Evolutionary conservation across 2,888 invertebrate species (phyloP).

Genomic region (Andrena trimmerana): DNA sequence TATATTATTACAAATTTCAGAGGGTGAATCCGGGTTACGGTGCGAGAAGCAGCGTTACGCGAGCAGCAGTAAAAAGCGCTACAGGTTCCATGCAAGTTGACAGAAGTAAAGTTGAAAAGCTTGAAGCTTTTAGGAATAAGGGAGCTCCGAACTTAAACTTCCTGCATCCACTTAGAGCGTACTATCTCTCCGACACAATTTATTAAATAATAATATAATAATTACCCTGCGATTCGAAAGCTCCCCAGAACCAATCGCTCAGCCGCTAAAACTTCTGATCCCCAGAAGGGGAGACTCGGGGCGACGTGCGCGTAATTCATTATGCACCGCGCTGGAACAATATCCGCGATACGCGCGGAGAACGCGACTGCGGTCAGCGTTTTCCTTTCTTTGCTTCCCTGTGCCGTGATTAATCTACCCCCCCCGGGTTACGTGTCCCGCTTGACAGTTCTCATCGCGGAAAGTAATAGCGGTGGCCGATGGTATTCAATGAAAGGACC

Average conservation of each 20-base stretch:
- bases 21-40: no score
- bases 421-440: constrained; percentile 59
- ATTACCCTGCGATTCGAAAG: background rate
- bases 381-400: constrained; percentile 60
- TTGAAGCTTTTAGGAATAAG: background rate
- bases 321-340: constrained; percentile 38
- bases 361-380: constrained; percentile 24
- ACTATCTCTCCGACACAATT: no score
- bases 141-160: background rate
- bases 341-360: constrained; percentile 21
- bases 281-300: constrained; percentile 2
- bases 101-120: background rate
- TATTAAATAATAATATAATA: background rate
- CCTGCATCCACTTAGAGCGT: background rate
- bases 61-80: no score
- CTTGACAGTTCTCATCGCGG: constrained; percentile 72
- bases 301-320: constrained; percentile 42
- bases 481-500: constrained; percentile 68
- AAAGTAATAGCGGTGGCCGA: constrained; percentile 71
- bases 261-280: constrained; percentile 9
- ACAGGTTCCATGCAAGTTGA: no score
- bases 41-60: no score
- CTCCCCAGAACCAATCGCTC: background rate
- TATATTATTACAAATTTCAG: background rate
- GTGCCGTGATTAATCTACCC: constrained; percentile 70